Evolutionary conservation across 2,888 invertebrate genomes (phyloP), one percentile per base, ranked within the genome.

Genomic region (Athalia cordata): DNA sequence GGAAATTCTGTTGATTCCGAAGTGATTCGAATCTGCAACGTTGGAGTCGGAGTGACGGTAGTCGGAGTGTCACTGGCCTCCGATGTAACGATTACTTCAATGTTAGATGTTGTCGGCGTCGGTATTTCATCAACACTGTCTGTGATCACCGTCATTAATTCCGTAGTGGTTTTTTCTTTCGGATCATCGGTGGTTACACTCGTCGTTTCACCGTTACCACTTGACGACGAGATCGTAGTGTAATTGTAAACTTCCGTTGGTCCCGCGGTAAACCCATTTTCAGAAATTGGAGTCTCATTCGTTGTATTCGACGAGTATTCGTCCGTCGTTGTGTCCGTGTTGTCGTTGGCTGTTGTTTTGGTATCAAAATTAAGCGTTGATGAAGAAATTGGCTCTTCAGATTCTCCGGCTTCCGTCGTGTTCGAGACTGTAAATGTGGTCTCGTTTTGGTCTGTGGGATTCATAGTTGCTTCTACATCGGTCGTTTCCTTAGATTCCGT

Each of bases 161-260:
- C 9, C 57, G 79, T 79, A 4, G 8, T 9, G 4, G 68, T 81
- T 52, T 11, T 47, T 13, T 81, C 81, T 75, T 76, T 47, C n/a
- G 72, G 45, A 49, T 13, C 64, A 79, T 49, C 68, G 45, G 0
- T 47, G 15, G 8, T 64, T 45, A 57, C 49, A 47, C 13, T 66
- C 15, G 64, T 55, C 5, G 79, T 81, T 4, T 43, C 75, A 62
- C 62, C 64, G 29, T 59, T 52, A 62, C 57, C 47, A 8, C 72
- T 57, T 52, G 70, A 13, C 75, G 65, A 66, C 15, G 57, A 52
- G 50, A 49, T 55, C 68, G 77, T 79, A 59, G 47, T 81, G 13
- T 83, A 78, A 49, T 78, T 80, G n/a, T 79, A 66, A 57, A 64
- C 15, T 13, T 76, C 64, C 9, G 80, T 50, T 9, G 65, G 29